Conservation (phyloP, 2,113 vertebrate species). For the Atherinomorus stipes region DNA sequence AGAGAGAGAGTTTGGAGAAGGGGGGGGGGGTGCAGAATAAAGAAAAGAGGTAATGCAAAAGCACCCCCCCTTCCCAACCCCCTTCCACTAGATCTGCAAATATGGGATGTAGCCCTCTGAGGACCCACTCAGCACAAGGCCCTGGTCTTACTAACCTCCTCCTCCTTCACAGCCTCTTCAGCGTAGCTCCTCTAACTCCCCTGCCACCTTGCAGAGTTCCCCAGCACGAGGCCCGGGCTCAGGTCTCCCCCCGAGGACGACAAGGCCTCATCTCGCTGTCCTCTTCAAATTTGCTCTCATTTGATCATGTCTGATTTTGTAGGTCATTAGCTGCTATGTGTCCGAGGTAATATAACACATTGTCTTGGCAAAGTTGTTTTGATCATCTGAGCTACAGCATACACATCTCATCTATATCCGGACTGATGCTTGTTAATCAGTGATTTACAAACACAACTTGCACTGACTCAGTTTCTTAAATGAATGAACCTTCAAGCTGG, state of each 20-base stretch:
- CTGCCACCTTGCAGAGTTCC: conserved; percentile 27
- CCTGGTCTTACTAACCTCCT: conserved; percentile 55
- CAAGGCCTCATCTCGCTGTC: conserved; percentile 37
- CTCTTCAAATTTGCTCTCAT: conserved; percentile 56
- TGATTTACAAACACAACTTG: conserved; percentile 14
- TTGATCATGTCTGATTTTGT: conserved; percentile 54
- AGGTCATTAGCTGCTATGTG: conserved; percentile 42
- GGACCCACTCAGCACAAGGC: conserved; percentile 63
- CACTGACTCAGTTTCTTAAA: not conserved
- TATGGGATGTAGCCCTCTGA: conserved; percentile 61
- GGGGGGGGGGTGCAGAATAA: conserved; percentile 54
- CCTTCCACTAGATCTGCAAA: conserved; percentile 64
- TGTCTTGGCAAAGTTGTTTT: not conserved
- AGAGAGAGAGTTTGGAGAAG: conserved; percentile 30
- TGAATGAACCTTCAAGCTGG: not conserved
- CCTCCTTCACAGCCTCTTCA: conserved; percentile 45
- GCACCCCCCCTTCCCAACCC: conserved; percentile 25
- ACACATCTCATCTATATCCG: not conserved
- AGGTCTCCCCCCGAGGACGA: conserved; percentile 46
- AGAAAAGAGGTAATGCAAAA: conserved; percentile 66
- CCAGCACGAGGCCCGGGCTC: conserved; percentile 32
- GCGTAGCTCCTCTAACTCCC: conserved; percentile 48
- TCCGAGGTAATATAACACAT: conserved; percentile 4
- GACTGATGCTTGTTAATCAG: conserved; percentile 18
- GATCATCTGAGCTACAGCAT: conserved; percentile 31